Base-by-base conservation (phyloP, 2,113 vertebrate species). In the Notechis scutatus region DNA sequence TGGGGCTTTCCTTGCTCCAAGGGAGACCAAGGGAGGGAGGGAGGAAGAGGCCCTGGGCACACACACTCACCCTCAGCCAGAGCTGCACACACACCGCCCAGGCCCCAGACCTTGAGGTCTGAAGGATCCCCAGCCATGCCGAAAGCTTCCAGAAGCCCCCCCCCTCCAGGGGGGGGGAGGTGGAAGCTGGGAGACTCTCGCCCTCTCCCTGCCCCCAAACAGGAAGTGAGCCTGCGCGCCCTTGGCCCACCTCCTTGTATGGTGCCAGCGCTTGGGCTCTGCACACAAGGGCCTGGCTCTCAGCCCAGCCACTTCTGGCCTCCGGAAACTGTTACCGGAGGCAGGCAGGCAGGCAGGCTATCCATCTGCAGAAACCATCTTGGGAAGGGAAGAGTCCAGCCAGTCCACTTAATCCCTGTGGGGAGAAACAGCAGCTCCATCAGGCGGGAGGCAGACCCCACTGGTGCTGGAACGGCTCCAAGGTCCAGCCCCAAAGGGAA, bases 281-380 rank as follows among this genome's bases (percentile, higher is more conserved):
- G 91, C 61, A 94, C 50, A 90, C 95, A 85, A n/a, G 52, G 94
- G 87, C 47, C 39, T 47, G 92, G 92, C 92, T 94, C 87, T 93
- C 85, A 89, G 91, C 94, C 93, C 69, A 20, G 59, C 42, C 52
- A 4, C 93, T 96, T 93, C 96, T 94, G 95, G 95, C 97, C 97
- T 96, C 96, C 74, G 95, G 95, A 96, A 92, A 96, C 94, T 57
- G 85, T 96, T 97, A 96, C 96, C 15, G 14, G 11, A 54, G 57
- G 57, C 57, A 23, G 20, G 95, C 88, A 55, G 94, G 95, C 92
- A 96, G 94, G 95, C 88, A 7, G 87, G 90, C 95, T 10, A 93
- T 95, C 95, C 91, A 1, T 94, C 85, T 21, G 4, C 85, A 87
- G 86, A 50, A 29, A 3, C 24, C 8, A 11, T 14, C 47, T 47